phyloP scores from a whole-genome alignment of 2,888 invertebrate species.

The Callosobruchus maculatus region DNA sequence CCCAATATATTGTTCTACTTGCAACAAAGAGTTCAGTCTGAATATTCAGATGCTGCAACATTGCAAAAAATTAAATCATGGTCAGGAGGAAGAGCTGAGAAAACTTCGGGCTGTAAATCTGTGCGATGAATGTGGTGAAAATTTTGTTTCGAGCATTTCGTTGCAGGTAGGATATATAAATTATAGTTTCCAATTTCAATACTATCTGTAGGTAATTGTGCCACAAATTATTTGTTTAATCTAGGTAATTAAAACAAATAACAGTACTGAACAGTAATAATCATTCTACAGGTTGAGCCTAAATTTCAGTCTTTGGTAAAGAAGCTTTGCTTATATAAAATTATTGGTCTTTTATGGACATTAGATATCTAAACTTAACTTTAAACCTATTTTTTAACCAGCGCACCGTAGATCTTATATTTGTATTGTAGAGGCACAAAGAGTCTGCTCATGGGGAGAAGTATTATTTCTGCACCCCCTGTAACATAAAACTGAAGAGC shows the following conservation, averaged over 20 bases:
- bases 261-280: too few relatives aligned
- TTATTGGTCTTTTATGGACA: too few relatives aligned
- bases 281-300: too few relatives aligned
- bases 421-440: constrained; percentile 59
- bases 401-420: neutral
- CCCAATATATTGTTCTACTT: constrained; percentile 62
- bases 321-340: too few relatives aligned
- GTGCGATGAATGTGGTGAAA: constrained; percentile 59
- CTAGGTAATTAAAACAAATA: too few relatives aligned
- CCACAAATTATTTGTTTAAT: too few relatives aligned
- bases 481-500: constrained; percentile 60
- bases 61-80: constrained; percentile 49
- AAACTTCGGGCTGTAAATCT: constrained; percentile 56
- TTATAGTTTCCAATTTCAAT: too few relatives aligned
- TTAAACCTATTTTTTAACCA: too few relatives aligned
- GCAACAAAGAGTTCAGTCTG: constrained; percentile 66
- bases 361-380: too few relatives aligned
- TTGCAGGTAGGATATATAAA: constrained; percentile 38
- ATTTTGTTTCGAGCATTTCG: constrained; percentile 51
- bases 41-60: constrained; percentile 71
- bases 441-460: constrained; percentile 58
- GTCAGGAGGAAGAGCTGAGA: constrained; percentile 18
- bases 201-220: too few relatives aligned
- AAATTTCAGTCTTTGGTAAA: too few relatives aligned
- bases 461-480: constrained; percentile 66